phyloP scores from a whole-genome alignment of 2,113 vertebrate genomes.

The Ochotona curzoniae region DNA sequence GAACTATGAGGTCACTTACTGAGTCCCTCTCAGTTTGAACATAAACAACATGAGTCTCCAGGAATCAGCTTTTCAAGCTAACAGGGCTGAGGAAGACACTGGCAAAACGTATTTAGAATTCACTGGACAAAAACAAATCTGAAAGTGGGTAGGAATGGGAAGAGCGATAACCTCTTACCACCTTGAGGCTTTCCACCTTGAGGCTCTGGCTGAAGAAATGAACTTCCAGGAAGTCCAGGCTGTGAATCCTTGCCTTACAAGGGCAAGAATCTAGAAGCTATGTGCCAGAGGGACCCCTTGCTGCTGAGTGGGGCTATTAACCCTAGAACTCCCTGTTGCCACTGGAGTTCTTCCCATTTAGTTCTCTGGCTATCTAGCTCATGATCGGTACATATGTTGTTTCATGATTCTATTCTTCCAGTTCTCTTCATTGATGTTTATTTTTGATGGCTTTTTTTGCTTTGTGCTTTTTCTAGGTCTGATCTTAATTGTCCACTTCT shows the following conservation, averaged over 20 bases:
- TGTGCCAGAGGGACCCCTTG: constrained; percentile 71
- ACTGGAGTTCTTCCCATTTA: constrained; percentile 58
- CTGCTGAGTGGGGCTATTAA: constrained; percentile 63
- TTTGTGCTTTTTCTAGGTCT: not conserved
- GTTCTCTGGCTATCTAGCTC: constrained; percentile 35
- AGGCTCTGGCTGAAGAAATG: constrained; percentile 36
- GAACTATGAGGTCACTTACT: not conserved
- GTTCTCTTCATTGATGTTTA: not conserved
- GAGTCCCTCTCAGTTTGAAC: not conserved
- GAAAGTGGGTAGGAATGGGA: no score
- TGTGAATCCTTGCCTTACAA: constrained; percentile 53
- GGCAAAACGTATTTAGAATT: not conserved
- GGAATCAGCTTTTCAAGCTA: not conserved
- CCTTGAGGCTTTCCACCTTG: not conserved
- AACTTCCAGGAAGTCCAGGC: constrained; percentile 11
- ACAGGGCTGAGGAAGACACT: constrained; percentile 43
- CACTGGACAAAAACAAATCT: no score
- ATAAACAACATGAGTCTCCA: not conserved
- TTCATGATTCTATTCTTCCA: not conserved
- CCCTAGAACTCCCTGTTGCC: constrained; percentile 48
- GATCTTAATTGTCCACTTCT: not conserved
- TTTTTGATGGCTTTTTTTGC: not conserved
- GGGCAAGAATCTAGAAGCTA: constrained; percentile 10
- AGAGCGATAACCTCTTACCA: no score
- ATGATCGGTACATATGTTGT: not conserved